Base-by-base conservation (phyloP, 2,888 invertebrate genomes). In the Drosophila mimetica region DNA sequence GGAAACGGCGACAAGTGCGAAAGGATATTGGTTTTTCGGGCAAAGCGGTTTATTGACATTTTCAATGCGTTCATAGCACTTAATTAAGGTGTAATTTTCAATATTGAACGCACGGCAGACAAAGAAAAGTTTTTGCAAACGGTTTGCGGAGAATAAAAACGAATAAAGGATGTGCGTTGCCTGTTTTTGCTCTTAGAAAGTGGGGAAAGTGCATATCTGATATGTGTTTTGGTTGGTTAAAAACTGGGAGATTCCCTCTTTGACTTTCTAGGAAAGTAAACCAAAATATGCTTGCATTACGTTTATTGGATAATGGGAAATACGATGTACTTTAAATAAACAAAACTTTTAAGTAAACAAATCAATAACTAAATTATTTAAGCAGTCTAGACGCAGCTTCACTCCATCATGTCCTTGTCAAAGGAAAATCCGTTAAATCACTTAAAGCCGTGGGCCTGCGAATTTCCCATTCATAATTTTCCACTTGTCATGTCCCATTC, bases 61-160 rank as follows among this genome's bases (percentile, higher is more conserved):
- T 70, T 36, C 52, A 67, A 73, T 81, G 71, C 67, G 47, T 34
- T 51, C 54, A 44, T 34, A 30, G 51, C 79, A 54, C 86, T 82
- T 74, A 76, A 82, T 82, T 86, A 82, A 81, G 79, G 67, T 64
- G 67, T 69, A 82, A 87, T 82, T 81, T 75, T 73, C 66, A 58
- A 65, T 64, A 73, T 64, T 30, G 71, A 70, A 55, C 67, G 46
- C 44, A 48, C n/a, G 48, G 37, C 13, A 28, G 57, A 58, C 47
- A 61, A 63, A 59, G 46, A 37, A 57, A 41, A 36, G 37, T 39
- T 55, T 50, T 55, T 14, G 28, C 34, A 36, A 11, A 11, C 20
- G 55, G 7, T 20, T 55, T 37, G 9, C 14, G 14, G 13, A 5
- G 16, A n/a, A 18, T 16, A n/a, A 28, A 16, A 30, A 20, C 1